Percentiles rank a stretch among this genome's conserved stretches.
These are phyloP conservation scores for Tonatia bakeri DNA, from an alignment of 2,113 vertebrate species.

Conservation along the genomic window DNA sequence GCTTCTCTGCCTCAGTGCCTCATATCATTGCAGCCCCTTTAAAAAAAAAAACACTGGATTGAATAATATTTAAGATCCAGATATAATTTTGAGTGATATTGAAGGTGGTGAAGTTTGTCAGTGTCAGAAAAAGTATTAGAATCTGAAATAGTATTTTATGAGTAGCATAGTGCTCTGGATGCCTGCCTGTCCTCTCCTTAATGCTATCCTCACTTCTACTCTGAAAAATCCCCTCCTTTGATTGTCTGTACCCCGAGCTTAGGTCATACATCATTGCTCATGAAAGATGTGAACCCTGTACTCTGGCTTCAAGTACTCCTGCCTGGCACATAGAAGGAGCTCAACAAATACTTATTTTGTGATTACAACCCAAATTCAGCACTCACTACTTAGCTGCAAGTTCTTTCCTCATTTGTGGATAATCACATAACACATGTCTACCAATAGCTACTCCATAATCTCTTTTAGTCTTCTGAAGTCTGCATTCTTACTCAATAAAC, in stretches of 20 bases:
- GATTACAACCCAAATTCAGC: neutral
- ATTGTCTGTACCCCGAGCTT: neutral
- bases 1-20: neutral
- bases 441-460: neutral
- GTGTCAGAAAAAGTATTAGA: neutral
- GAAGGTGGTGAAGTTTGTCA: neutral
- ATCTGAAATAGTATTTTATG: neutral
- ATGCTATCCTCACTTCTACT: neutral
- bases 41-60: neutral
- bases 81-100: neutral
- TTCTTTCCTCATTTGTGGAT: conserved; percentile 6
- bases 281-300: neutral
- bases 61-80: neutral
- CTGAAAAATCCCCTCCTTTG: neutral
- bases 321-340: neutral
- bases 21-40: neutral
- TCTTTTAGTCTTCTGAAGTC: neutral
- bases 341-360: neutral
- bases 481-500: neutral
- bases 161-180: neutral
- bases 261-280: neutral
- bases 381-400: neutral
- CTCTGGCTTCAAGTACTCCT: neutral
- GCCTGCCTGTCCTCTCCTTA: neutral
- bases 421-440: neutral